Percentiles rank a stretch among this genome's conserved stretches.
Evolutionary conservation across 2,888 invertebrate species (phyloP).

Genomic region (Nomada goodeniana): DNA sequence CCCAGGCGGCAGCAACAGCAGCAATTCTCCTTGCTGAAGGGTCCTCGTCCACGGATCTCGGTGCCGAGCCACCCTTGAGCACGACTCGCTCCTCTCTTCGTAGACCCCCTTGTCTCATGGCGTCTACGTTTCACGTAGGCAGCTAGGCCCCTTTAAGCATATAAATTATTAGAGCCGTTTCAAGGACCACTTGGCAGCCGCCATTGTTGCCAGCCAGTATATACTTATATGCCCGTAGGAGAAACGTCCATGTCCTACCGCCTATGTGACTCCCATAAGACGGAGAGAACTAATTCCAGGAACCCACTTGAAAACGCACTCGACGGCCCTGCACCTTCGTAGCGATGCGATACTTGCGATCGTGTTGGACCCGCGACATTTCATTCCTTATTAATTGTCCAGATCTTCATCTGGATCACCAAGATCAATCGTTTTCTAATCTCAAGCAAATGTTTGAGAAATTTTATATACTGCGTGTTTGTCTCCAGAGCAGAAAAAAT

Average conservation of each 20-base stretch:
- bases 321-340: constrained; percentile 48
- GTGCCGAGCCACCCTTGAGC: constrained; percentile 77
- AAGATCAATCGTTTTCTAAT: no score
- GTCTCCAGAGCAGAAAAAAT: no score
- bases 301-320: constrained; percentile 62
- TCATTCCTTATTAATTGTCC: constrained; percentile 34
- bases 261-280: constrained; percentile 57
- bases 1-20: constrained; percentile 66
- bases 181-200: constrained; percentile 78
- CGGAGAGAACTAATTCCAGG: constrained; percentile 67
- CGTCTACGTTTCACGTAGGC: constrained; percentile 75
- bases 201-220: constrained; percentile 72
- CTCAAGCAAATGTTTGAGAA: no score
- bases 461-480: no score
- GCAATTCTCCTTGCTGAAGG: constrained; percentile 75
- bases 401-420: background rate
- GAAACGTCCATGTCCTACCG: constrained; percentile 61
- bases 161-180: constrained; percentile 82
- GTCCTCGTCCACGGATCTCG: constrained; percentile 74
- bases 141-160: constrained; percentile 77
- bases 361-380: constrained; percentile 15
- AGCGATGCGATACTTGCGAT: constrained; percentile 21
- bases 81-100: constrained; percentile 74
- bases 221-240: constrained; percentile 63
- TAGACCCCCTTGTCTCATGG: constrained; percentile 68